These are phyloP conservation scores for Sebastiscus tertius DNA, from an alignment of 2,797 vertebrate genomes.

Conservation along the genomic window DNA sequence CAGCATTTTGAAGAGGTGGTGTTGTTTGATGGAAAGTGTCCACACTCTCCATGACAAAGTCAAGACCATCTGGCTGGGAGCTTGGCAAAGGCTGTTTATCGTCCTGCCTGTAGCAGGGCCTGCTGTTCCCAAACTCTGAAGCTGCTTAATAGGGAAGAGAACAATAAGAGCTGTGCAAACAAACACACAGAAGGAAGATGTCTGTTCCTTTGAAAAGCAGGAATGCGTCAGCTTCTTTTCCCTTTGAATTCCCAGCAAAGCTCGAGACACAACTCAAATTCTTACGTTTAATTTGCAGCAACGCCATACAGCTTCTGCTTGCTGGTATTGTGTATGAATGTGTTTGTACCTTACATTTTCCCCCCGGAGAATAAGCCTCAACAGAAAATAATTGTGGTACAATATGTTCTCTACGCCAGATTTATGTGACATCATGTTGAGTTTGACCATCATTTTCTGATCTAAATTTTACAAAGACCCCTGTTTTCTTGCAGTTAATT, in stretches of 20 bases:
- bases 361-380: neutral
- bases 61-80: slow-evolving; percentile 74
- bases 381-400: neutral
- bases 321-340: neutral
- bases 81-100: slow-evolving; percentile 62
- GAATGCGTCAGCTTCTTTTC: slow-evolving; percentile 28
- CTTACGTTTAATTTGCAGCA: slow-evolving; percentile 20
- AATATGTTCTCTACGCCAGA: neutral
- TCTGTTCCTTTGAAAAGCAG: slow-evolving; percentile 43
- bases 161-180: slow-evolving; percentile 44
- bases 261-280: neutral
- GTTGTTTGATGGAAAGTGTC: slow-evolving; percentile 38
- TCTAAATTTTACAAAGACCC: neutral
- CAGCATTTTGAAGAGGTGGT: slow-evolving; percentile 40
- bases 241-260: slow-evolving; percentile 35
- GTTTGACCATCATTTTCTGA: neutral
- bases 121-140: slow-evolving; percentile 60
- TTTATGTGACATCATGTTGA: neutral
- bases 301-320: neutral
- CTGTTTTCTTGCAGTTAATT: slow-evolving; percentile 1
- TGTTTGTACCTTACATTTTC: neutral
- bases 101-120: slow-evolving; percentile 58
- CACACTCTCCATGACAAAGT: slow-evolving; percentile 60
- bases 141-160: slow-evolving; percentile 47
- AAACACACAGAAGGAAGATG: slow-evolving; percentile 40